A percentile compares a stretch with the other conserved stretches of the same genome.
Evolutionary conservation across 2,113 vertebrate genomes (phyloP).

Genomic region (Brevimyrus niger): DNA sequence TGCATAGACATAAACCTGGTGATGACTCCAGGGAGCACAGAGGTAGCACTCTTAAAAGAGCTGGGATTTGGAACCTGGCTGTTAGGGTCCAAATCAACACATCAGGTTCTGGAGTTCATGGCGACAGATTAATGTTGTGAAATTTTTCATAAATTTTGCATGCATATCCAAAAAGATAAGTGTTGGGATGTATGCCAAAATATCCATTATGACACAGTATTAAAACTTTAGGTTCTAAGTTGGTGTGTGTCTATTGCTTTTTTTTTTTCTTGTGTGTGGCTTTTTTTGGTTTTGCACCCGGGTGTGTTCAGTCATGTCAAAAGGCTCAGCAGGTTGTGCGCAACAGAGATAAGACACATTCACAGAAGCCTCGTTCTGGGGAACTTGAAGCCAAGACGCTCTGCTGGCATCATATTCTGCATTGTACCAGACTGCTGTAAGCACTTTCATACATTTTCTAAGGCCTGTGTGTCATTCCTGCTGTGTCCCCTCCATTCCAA

Average conservation of each 20-base stretch:
- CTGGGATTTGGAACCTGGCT: background rate
- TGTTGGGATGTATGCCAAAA: background rate
- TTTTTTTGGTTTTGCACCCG: background rate
- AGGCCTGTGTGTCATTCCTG: background rate
- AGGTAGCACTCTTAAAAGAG: background rate
- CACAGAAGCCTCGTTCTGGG: background rate
- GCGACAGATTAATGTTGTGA: background rate
- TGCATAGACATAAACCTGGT: background rate
- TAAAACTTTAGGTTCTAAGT: background rate
- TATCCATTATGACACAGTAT: background rate
- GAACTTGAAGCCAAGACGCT: background rate
- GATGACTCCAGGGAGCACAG: background rate
- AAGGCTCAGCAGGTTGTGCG: background rate
- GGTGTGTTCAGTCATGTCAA: background rate
- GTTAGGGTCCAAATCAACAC: background rate
- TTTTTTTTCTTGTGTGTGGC: background rate
- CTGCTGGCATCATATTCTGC: background rate
- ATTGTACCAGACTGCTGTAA: background rate
- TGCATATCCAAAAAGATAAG: background rate
- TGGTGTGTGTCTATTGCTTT: background rate
- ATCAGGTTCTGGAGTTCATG: background rate
- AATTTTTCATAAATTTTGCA: background rate
- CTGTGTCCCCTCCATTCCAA: background rate
- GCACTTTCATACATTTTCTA: background rate
- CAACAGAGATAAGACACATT: conserved; percentile 13